These are phyloP conservation scores for Coracias cyanogaster DNA, from an alignment of 2,797 vertebrate genomes.

Conservation along the genomic window DNA sequence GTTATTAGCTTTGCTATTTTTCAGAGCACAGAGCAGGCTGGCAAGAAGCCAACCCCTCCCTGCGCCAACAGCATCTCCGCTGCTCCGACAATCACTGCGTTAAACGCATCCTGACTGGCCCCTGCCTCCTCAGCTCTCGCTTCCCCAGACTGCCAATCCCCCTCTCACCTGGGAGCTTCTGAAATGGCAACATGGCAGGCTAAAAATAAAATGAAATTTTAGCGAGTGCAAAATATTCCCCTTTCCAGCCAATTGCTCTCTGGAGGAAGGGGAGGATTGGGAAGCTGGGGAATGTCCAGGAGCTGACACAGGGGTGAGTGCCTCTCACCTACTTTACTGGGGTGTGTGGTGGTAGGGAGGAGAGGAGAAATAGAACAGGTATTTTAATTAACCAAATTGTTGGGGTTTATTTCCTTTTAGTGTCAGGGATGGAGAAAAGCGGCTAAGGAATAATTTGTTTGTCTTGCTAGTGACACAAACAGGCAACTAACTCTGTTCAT, in stretches of 20 bases:
- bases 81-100: neutral
- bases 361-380: neutral
- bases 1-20: conserved; percentile 67
- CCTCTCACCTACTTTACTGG: neutral
- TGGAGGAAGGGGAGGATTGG: neutral
- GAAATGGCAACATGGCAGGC: conserved; percentile 31
- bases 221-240: conserved; percentile 62
- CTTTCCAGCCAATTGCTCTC: neutral
- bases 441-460: neutral
- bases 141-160: conserved; percentile 28
- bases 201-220: conserved; percentile 77
- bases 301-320: neutral
- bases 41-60: conserved; percentile 9
- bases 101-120: neutral
- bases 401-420: neutral
- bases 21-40: neutral
- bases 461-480: fast-evolving
- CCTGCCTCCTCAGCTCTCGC: neutral
- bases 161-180: conserved; percentile 56
- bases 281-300: neutral
- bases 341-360: neutral
- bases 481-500: neutral
- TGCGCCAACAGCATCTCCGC: neutral
- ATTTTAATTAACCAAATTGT: neutral
- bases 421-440: neutral